Percentiles rank a stretch among this genome's conserved stretches.
phyloP scores from a whole-genome alignment of 1,140 invertebrate genomes.

The Galleria mellonella region DNA sequence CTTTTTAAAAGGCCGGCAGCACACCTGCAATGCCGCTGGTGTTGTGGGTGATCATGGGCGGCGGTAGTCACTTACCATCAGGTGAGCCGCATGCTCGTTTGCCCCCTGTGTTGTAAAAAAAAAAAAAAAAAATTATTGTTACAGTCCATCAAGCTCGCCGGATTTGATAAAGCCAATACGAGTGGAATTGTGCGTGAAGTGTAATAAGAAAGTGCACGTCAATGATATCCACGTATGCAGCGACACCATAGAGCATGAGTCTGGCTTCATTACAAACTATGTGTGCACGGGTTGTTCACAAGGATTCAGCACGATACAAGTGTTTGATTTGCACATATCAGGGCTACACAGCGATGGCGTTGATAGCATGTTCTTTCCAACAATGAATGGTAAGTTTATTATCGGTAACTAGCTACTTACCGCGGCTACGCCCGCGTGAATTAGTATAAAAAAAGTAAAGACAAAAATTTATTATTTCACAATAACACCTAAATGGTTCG shows the following conservation, averaged over 20 bases:
- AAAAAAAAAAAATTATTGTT: too few species aligned
- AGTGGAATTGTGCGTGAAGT: slow-evolving; percentile 26
- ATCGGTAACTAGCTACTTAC: neutral
- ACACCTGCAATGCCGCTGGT: too few species aligned
- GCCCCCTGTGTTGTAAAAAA: too few species aligned
- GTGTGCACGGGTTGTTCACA: slow-evolving; percentile 29
- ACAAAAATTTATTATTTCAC: too few species aligned
- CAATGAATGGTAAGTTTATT: slow-evolving; percentile 13
- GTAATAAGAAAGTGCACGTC: slow-evolving; percentile 11
- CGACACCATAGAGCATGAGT: neutral
- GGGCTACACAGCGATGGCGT: slow-evolving; percentile 25
- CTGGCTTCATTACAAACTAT: neutral
- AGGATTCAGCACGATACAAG: slow-evolving; percentile 17
- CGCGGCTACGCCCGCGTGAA: too few species aligned
- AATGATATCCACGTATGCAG: slow-evolving; percentile 19
- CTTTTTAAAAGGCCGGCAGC: too few species aligned
- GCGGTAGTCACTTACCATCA: too few species aligned
- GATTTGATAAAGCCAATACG: slow-evolving; percentile 28
- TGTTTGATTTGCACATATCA: slow-evolving; percentile 33
- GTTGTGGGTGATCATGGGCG: too few species aligned
- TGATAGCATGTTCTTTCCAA: slow-evolving; percentile 41
- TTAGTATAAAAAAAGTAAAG: too few species aligned
- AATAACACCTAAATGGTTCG: too few species aligned
- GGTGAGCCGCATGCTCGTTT: too few species aligned
- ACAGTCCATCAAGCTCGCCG: slow-evolving; percentile 24